Evolutionary conservation across 2,113 vertebrate species (phyloP).

Genomic region (Poeciliopsis turrubarensis): DNA sequence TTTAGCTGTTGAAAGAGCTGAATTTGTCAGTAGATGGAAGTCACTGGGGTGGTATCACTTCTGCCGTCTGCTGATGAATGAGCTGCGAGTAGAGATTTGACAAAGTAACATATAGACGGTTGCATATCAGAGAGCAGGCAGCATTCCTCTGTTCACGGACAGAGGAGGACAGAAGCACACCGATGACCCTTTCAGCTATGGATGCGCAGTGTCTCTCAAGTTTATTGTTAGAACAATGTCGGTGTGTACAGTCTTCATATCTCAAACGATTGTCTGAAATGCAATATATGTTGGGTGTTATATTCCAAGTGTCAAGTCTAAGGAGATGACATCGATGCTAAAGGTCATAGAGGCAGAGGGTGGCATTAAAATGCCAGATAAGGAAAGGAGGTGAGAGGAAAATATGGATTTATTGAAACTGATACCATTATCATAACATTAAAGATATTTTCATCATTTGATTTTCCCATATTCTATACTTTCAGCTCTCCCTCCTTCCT

Average conservation of each 20-base stretch:
- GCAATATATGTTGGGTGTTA: neutral
- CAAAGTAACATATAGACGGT: slow-evolving; percentile 2
- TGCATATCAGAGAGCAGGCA: slow-evolving; percentile 5
- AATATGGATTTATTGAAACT: neutral
- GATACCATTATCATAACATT: neutral
- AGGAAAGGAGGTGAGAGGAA: neutral
- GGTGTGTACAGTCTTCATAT: neutral
- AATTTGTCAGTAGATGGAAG: slow-evolving; percentile 40
- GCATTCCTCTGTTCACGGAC: neutral
- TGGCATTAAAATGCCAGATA: neutral
- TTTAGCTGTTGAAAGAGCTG: slow-evolving; percentile 23
- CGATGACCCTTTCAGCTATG: neutral
- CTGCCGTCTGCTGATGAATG: slow-evolving; percentile 5
- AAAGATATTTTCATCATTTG: neutral
- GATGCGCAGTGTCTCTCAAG: neutral
- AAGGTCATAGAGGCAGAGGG: neutral
- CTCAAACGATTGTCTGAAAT: neutral
- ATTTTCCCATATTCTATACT: neutral
- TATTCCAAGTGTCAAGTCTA: neutral
- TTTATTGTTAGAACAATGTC: neutral
- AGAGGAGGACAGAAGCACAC: neutral
- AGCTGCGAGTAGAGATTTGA: slow-evolving; percentile 3
- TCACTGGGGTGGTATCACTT: slow-evolving; percentile 30
- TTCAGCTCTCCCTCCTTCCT: neutral
- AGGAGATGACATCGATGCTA: neutral